Conservation (phyloP, 2,888 invertebrate genomes). For the Ptychoptera albimana region DNA sequence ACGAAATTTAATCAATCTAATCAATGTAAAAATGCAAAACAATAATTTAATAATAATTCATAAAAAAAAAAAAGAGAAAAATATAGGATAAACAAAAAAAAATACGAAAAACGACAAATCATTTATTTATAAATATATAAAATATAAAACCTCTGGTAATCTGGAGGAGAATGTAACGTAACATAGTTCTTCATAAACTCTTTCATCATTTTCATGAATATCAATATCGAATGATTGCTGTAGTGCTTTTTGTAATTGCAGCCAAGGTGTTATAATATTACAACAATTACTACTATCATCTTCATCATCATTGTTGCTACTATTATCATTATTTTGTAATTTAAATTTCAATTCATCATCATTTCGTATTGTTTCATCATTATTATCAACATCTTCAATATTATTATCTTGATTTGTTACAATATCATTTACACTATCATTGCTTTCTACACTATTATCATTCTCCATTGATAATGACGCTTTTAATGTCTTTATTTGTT, state of each 20-base stretch:
- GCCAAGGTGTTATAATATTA: background rate
- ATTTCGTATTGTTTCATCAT: background rate
- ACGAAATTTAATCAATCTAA: too few relatives aligned
- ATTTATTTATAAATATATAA: conserved; percentile 5
- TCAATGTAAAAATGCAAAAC: background rate
- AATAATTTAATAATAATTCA: conserved; percentile 1
- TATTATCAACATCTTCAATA: conserved; percentile 6
- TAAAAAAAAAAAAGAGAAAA: conserved; percentile 6
- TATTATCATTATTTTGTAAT: conserved; percentile 10
- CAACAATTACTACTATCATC: conserved; percentile 12
- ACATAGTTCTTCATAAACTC: conserved; percentile 78
- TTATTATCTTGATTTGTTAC: background rate
- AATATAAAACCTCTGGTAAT: conserved; percentile 43
- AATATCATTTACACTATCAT: background rate
- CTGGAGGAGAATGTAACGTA: conserved; percentile 65
- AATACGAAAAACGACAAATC: conserved; percentile 5
- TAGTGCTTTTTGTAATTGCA: too few relatives aligned
- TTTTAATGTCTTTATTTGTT: background rate
- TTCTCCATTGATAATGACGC: conserved; percentile 28
- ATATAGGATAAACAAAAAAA: conserved; percentile 5
- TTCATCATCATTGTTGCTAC: conserved; percentile 19
- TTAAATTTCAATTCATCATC: background rate
- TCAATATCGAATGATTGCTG: conserved; percentile 18
- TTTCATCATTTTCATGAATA: conserved; percentile 43
- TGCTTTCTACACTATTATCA: conserved; percentile 23